These are phyloP conservation scores for Apamea sordens DNA, from an alignment of 2,888 invertebrate genomes.

Conservation along the genomic window DNA sequence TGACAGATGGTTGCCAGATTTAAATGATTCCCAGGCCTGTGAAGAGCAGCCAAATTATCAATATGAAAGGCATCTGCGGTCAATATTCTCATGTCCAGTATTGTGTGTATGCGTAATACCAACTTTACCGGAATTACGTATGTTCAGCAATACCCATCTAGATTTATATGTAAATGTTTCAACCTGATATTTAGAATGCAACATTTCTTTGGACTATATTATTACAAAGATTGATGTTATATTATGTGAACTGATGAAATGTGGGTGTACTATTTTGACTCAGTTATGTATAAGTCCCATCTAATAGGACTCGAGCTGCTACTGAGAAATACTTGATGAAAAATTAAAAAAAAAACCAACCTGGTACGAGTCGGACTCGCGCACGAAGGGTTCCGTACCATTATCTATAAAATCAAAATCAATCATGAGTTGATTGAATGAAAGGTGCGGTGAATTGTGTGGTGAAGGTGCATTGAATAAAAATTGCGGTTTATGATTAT, in stretches of 20 bases:
- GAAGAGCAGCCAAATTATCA: background rate
- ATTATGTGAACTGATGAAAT: background rate
- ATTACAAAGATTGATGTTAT: background rate
- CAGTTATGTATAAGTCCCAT: background rate
- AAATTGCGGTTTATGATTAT: too few species aligned
- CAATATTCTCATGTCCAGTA: background rate
- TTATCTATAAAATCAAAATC: too few species aligned
- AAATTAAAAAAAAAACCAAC: too few species aligned
- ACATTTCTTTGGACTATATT: background rate
- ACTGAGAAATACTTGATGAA: background rate
- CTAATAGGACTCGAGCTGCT: background rate
- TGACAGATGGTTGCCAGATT: slow-evolving; percentile 40
- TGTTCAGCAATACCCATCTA: background rate
- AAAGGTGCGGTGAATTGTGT: too few species aligned
- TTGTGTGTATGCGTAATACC: background rate
- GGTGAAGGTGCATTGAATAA: too few species aligned
- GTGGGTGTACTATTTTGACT: background rate
- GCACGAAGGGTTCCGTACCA: too few species aligned
- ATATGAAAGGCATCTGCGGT: background rate
- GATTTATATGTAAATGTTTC: background rate
- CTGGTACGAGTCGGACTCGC: too few species aligned
- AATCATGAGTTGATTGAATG: too few species aligned
- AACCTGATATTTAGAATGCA: background rate
- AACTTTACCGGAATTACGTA: background rate
- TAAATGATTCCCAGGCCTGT: slow-evolving; percentile 23